Evolutionary conservation across 2,113 vertebrate genomes (phyloP), one percentile per base, ranked within the genome.

Genomic region (Toxotes jaculatrix): DNA sequence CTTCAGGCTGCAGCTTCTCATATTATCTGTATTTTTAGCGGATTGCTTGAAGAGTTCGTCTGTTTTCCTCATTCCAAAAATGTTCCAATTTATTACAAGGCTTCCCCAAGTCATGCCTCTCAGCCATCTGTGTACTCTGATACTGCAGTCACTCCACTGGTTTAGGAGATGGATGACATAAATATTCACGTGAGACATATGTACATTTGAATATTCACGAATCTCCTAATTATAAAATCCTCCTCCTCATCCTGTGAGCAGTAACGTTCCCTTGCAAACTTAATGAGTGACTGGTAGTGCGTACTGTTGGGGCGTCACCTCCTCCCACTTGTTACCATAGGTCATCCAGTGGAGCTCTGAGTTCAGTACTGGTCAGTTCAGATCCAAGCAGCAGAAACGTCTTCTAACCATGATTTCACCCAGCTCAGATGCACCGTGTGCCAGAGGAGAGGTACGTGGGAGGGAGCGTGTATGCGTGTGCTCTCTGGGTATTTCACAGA

Each of bases 331-430:
- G 65, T 88, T 82, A 87, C 78, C 87, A 57, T 47, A 56, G 82
- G 80, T 79, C 64, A 49, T 86, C 82, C 47, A 79, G 67, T 83
- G 77, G 78, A 84, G 81, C 57, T 82, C 79, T 8, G 63, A 71
- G 80, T 82, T 89, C 82, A 83, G 57, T 56, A 42, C 86, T 53
- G 80, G 84, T 87, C 88, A 90, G 89, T 92, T 93, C 91, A 87
- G 80, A 93, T 82, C 86, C 85, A 90, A 89, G 81, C 74, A 11
- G 84, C 69, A 16, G 51, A 87, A 85, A 70, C 59, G 70, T 90
- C 82, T 79, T 65, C 80, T 86, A 85, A 87, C 86, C 82, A 66
- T 0, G 14, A 31, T 87, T 85, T 88, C 74, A 77, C 77, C 68
- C 57, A 10, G 75, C 70, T 60, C 49, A 47, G 62, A 85, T 59